Conservation (phyloP, 2,888 invertebrate species). For the Selenia dentaria region DNA sequence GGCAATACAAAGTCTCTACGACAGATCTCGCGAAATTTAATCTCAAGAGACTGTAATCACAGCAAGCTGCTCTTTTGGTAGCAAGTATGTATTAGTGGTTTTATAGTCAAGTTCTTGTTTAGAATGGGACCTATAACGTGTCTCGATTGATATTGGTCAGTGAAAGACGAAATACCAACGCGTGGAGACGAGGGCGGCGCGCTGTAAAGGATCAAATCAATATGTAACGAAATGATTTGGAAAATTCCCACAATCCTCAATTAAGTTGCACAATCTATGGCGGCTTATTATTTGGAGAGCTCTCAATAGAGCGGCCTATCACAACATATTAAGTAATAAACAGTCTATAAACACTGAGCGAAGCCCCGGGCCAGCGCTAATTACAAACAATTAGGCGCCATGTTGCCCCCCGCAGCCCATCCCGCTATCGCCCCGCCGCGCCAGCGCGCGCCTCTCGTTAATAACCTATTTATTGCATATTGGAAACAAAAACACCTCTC, state of each 20-base stretch:
- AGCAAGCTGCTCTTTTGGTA: no score
- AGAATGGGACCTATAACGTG: no score
- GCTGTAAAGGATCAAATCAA: conserved; percentile 25
- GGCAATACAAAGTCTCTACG: no score
- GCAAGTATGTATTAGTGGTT: no score
- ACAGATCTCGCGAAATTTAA: no score
- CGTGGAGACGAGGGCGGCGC: no score
- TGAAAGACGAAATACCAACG: no score
- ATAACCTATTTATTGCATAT: conserved; percentile 75
- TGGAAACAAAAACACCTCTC: conserved; percentile 63
- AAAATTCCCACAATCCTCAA: conserved; percentile 48
- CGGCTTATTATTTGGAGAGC: conserved; percentile 43
- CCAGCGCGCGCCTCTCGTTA: conserved; percentile 51
- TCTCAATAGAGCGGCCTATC: conserved; percentile 51
- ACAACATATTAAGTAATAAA: conserved; percentile 78
- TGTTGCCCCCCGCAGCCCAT: conserved; percentile 54
- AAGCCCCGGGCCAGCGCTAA: conserved; percentile 56
- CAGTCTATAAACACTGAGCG: conserved; percentile 65
- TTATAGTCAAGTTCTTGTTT: no score
- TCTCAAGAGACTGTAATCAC: no score
- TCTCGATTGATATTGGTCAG: no score
- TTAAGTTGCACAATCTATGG: conserved; percentile 32
- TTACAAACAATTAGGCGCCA: conserved; percentile 76
- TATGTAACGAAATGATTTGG: conserved; percentile 16
- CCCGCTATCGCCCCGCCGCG: conserved; percentile 33